Evolutionary conservation across 2,113 vertebrate genomes (phyloP).

Genomic region (Poicephalus meyeri): DNA sequence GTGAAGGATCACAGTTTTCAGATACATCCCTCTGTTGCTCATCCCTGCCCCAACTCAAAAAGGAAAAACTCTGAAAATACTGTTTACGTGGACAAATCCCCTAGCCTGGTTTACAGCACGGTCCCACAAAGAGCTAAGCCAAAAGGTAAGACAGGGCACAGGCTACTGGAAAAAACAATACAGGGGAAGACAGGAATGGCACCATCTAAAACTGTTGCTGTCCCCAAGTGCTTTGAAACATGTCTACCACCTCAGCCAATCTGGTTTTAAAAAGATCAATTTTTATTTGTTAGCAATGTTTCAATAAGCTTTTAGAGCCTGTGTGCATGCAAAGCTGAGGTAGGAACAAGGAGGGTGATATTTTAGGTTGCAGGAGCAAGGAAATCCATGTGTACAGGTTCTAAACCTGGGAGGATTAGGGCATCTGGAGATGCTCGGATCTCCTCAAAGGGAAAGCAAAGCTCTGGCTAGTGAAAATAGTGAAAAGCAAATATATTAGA

Average conservation of each 20-base stretch:
- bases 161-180: background rate
- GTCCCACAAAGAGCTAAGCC: background rate
- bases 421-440: background rate
- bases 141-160: background rate
- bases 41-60: background rate
- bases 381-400: background rate
- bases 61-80: background rate
- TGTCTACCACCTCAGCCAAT: background rate
- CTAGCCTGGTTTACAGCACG: background rate
- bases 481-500: background rate
- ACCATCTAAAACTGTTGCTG: background rate
- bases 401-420: background rate
- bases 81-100: background rate
- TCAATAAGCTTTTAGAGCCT: background rate
- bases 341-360: background rate
- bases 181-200: background rate
- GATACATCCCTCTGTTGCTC: background rate
- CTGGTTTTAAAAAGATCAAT: background rate
- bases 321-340: background rate
- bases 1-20: background rate
- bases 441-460: background rate
- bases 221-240: background rate
- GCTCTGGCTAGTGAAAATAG: background rate
- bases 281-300: background rate
- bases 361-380: background rate